These are phyloP conservation scores for Drosophila busckii DNA, from an alignment of 1,140 invertebrate genomes.

Conservation along the genomic window DNA sequence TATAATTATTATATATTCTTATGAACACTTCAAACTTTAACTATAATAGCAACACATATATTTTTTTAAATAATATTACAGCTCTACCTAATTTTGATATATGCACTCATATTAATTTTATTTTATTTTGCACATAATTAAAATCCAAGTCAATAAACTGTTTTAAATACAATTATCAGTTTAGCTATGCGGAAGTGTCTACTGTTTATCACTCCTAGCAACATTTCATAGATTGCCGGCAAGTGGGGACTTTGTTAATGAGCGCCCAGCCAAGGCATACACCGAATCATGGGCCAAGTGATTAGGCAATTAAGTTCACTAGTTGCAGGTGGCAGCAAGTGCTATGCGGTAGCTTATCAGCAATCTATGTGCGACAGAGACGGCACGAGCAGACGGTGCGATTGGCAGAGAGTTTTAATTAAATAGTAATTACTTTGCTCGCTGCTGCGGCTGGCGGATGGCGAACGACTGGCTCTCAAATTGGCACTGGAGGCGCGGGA, in stretches of 20 bases:
- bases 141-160: too few relatives aligned
- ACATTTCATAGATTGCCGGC: background rate
- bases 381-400: background rate
- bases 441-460: conserved; percentile 65
- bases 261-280: conserved; percentile 20
- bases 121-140: too few relatives aligned
- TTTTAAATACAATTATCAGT: too few relatives aligned
- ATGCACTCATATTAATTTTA: too few relatives aligned
- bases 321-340: background rate
- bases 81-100: too few relatives aligned
- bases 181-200: conserved; percentile 24
- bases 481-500: conserved; percentile 58
- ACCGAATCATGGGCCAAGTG: conserved; percentile 23
- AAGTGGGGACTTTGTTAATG: conserved; percentile 16
- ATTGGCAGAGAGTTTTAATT: conserved; percentile 1
- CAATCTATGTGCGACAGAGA: background rate
- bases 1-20: too few relatives aligned
- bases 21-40: too few relatives aligned
- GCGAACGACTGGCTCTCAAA: conserved; percentile 65
- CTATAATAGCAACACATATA: too few relatives aligned
- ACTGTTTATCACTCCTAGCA: conserved; percentile 18
- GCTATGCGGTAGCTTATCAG: too few relatives aligned
- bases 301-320: conserved; percentile 22
- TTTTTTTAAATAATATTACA: too few relatives aligned
- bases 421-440: conserved; percentile 70